phyloP scores from a whole-genome alignment of 2,113 vertebrate species.

The Phrynosoma blainvillii region DNA sequence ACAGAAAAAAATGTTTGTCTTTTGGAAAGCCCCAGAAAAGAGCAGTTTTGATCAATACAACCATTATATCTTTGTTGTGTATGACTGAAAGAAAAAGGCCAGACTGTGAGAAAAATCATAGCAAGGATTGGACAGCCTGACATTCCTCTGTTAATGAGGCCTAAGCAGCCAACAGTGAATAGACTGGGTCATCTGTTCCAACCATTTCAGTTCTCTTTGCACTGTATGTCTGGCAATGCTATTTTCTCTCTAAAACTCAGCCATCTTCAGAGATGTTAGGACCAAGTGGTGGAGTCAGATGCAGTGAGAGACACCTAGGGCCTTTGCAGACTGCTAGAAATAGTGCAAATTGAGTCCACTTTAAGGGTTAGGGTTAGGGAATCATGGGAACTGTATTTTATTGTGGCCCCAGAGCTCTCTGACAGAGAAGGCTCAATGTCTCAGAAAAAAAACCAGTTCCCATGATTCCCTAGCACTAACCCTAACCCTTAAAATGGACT shows the following conservation, averaged over 20 bases:
- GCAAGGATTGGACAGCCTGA: background rate
- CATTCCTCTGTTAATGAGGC: slow-evolving; percentile 10
- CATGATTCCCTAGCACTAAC: too few relatives aligned
- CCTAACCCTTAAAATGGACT: too few relatives aligned
- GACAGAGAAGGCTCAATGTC: too few relatives aligned
- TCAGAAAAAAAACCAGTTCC: too few relatives aligned
- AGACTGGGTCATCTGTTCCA: background rate
- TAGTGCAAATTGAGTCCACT: too few relatives aligned
- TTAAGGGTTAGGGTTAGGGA: too few relatives aligned
- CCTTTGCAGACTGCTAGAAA: too few relatives aligned
- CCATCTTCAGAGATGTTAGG: background rate
- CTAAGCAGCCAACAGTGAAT: slow-evolving; percentile 13
- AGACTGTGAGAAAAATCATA: slow-evolving; percentile 2
- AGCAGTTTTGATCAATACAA: background rate
- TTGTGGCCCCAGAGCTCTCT: too few relatives aligned
- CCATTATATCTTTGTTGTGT: slow-evolving; percentile 17
- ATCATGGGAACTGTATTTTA: too few relatives aligned
- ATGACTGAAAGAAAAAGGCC: background rate
- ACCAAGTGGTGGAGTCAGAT: background rate
- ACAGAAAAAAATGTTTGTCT: background rate
- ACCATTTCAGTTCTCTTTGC: background rate
- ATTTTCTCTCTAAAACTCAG: background rate
- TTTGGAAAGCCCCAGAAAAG: slow-evolving; percentile 11
- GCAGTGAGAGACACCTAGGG: too few relatives aligned
- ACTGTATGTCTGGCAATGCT: background rate